phyloP scores from a whole-genome alignment of 2,888 invertebrate genomes.

The Arge pagana region DNA sequence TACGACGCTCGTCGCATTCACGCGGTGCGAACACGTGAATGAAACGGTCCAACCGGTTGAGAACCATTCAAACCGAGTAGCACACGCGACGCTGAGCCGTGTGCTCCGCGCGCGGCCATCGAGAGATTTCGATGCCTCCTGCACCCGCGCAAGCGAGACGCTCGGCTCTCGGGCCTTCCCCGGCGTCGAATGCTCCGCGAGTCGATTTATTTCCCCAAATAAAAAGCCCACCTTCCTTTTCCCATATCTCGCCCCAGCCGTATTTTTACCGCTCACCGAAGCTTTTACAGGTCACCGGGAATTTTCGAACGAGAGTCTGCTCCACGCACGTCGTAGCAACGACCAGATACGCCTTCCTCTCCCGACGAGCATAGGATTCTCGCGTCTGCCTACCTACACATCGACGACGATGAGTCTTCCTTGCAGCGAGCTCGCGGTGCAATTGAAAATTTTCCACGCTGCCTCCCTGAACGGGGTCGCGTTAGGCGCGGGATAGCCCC shows the following conservation, averaged over 20 bases:
- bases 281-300: conserved; percentile 4
- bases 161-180: background rate
- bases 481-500: conserved; percentile 48
- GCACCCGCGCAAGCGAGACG: conserved; percentile 33
- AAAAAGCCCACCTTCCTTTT: conserved; percentile 14
- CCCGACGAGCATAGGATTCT: no score
- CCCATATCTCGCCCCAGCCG: conserved; percentile 2
- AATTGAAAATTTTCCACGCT: conserved; percentile 48
- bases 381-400: background rate
- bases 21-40: conserved; percentile 30
- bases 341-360: conserved; percentile 39
- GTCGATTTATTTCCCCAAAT: no score
- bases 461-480: conserved; percentile 49
- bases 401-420: background rate
- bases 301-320: conserved; percentile 15
- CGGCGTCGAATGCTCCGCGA: conserved; percentile 19
- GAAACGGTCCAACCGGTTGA: conserved; percentile 44
- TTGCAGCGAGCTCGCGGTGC: conserved; percentile 22
- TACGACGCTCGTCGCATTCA: no score
- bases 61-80: conserved; percentile 36
- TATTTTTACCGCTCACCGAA: background rate
- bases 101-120: conserved; percentile 17
- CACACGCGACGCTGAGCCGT: background rate
- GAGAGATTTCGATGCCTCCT: conserved; percentile 40
- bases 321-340: conserved; percentile 34